Conservation (phyloP, 2,888 invertebrate species). For the Cistogaster globosa region DNA sequence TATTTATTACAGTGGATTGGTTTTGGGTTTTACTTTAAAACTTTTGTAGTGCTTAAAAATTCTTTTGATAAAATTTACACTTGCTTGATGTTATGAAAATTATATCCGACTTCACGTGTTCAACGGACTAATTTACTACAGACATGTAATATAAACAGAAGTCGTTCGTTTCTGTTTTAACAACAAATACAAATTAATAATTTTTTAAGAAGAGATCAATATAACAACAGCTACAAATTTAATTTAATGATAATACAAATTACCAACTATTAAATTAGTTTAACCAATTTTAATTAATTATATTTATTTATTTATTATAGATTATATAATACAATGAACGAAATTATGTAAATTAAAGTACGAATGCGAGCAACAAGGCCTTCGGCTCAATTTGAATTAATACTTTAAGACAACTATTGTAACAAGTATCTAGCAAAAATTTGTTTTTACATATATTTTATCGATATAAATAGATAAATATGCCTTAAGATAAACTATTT, state of each 20-base stretch:
- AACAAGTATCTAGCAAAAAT: slow-evolving; percentile 55
- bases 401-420: slow-evolving; percentile 4
- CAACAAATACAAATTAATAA: slow-evolving; percentile 2
- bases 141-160: slow-evolving; percentile 20
- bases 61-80: slow-evolving; percentile 38
- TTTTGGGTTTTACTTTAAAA: slow-evolving; percentile 73
- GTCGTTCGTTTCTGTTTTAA: slow-evolving; percentile 7
- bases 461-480: background rate
- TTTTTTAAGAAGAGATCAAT: slow-evolving; percentile 8
- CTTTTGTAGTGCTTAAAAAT: slow-evolving; percentile 46
- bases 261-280: background rate
- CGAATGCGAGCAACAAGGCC: too few relatives aligned
- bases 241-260: slow-evolving; percentile 27
- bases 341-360: too few relatives aligned
- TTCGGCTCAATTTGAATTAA: too few relatives aligned
- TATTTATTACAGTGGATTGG: slow-evolving; percentile 75
- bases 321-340: too few relatives aligned
- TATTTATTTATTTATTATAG: too few relatives aligned
- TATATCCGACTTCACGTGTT: slow-evolving; percentile 21
- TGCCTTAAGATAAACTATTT: background rate
- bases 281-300: background rate
- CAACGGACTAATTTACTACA: slow-evolving; percentile 13
- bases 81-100: slow-evolving; percentile 19
- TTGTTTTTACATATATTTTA: slow-evolving; percentile 12
- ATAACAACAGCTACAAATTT: slow-evolving; percentile 43